Evolutionary conservation across 1,140 invertebrate genomes (phyloP), one percentile per base, ranked within the genome.

Genomic region (Ips typographus): DNA sequence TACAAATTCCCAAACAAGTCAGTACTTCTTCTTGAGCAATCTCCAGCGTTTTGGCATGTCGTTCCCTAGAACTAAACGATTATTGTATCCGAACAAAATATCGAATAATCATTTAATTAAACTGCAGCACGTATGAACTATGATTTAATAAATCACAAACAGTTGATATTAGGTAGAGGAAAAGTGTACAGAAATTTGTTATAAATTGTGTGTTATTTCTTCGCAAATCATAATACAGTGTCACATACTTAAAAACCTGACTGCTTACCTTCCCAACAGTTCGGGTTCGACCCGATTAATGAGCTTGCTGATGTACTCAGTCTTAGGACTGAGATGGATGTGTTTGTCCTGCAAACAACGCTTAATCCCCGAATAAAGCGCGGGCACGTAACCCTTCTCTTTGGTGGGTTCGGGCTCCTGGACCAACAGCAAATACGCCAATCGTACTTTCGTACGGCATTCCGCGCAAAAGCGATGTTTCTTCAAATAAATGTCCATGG

Each of bases 11-110:
- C 55, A 96, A 85, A 80, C 94, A 96, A 0, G 93, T 96, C 62
- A 98, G 83, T 52, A 96, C 94, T 84, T 98, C 94, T 82, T 96
- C 94, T 83, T 98, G 95, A 74, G 94, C 95, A 75, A 96, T 94
- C 84, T 96, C 94, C 71, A 96, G 80, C 4, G 94, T 96, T 83
- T 96, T 97, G 1, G 94, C 95, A 82, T 97, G 94, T 60, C 94
- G 85, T 80, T 97, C 95, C 64, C 94, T 86, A 72, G 82, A 84
- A 79, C 83, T 83, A 40, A 58, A 58, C 6, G 7, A 56, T 6
- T 39, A 55, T 22, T 22, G 22, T 22, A 22, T 22, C 22, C 22
- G 22, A 22, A 22, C 22, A 22, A 22, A 22, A 22, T 22, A 22
- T 22, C 22, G 22, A 22, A 22, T 22, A 22, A 22, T 22, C 22